Percentiles rank a stretch among this genome's conserved stretches.
These are phyloP conservation scores for Gnathonemus echidnorhynchus DNA, from an alignment of 2,113 vertebrate species.

Conservation along the genomic window DNA sequence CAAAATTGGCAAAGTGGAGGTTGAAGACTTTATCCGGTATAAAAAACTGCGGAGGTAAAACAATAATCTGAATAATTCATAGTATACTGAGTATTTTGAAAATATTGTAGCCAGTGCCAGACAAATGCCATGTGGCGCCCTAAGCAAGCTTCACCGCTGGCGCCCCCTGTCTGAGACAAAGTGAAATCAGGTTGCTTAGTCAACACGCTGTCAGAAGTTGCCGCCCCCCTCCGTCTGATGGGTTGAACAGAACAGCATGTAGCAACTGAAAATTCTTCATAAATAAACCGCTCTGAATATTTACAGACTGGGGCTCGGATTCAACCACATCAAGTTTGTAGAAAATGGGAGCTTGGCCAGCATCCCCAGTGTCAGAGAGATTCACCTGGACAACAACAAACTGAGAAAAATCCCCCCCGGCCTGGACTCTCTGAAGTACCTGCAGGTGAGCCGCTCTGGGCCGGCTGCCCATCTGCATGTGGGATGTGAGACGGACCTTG, in stretches of 20 bases:
- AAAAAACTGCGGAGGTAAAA: constrained; percentile 84
- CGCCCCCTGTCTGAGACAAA: background rate
- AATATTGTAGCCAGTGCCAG: background rate
- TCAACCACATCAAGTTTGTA: constrained; percentile 86
- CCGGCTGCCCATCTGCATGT: background rate
- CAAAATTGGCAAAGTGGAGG: constrained; percentile 80
- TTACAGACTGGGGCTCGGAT: constrained; percentile 79
- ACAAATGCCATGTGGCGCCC: background rate
- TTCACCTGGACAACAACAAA: constrained; percentile 88
- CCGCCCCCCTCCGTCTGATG: background rate
- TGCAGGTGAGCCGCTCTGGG: constrained; percentile 67
- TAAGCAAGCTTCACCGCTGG: background rate
- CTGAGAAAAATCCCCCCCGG: constrained; percentile 82
- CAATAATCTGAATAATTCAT: background rate
- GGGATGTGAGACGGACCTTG: background rate
- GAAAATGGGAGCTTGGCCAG: constrained; percentile 84
- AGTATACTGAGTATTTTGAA: background rate
- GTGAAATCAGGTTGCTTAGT: background rate
- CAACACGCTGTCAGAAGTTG: background rate
- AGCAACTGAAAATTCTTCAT: background rate
- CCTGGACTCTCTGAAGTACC: constrained; percentile 75
- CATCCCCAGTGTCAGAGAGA: constrained; percentile 78
- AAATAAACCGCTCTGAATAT: background rate
- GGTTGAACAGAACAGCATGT: background rate
- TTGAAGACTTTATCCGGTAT: constrained; percentile 86